Evolutionary conservation across 2,113 vertebrate genomes (phyloP), one percentile per base, ranked within the genome.

Genomic region (Bufo bufo): DNA sequence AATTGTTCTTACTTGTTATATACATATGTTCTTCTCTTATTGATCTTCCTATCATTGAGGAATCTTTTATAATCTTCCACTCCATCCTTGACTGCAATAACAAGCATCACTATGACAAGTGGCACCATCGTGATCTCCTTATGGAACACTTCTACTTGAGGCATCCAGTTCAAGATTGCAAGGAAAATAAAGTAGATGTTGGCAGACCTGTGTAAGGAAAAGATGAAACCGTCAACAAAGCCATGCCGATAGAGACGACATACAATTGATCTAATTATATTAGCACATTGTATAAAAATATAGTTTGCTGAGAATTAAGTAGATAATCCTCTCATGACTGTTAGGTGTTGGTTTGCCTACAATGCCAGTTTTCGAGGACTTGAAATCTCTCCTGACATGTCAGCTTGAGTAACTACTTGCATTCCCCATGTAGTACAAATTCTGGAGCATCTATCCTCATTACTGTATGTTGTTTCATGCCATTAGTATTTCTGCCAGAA

Each of bases 161-260:
- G 94, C 11, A 96, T 89, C 92, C 93, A 95, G 91, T 94, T 96
- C 88, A 96, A 91, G 89, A 94, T 50, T 58, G 89, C 92, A 91
- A 96, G 92, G 54, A 95, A 92, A 2, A 96, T 89, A 85, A 95
- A 95, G 72, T 94, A 96, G 85, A 95, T 58, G 90, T 95, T 96
- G 63, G 95, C 93, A 87, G 95, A 89, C 52, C 95, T 96, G 91
- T 50, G 90, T 90, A 86, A 0, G 17, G 3, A 17, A 66, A 90
- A 90, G 85, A 33, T 13, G 20, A 81, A 71, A 54, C 4, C 19
- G 14, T 84, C 20, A 69, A 11, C 17, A 45, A 9, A 11, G 65
- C 13, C 20, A 56, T 16, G 13, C 45, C n/a, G 12, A 79, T 61
- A 61, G 1, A 4, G 58, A 16, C 3, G 56, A 11, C 56, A 58